These are phyloP conservation scores for Brachyhypopomus gauderio DNA, from an alignment of 2,113 vertebrate species.

Conservation along the genomic window DNA sequence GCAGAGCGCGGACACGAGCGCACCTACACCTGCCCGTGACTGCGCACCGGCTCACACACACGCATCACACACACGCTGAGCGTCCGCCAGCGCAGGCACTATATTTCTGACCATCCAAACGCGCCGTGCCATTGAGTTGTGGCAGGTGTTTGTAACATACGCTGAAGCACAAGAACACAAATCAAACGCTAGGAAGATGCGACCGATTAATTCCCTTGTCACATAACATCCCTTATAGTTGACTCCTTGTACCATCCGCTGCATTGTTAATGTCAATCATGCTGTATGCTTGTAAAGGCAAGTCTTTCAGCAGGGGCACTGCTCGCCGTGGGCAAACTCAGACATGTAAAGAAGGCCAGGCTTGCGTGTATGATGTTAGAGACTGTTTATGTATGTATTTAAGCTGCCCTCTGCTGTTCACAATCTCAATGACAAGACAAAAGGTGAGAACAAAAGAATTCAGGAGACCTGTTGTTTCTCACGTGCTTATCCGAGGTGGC, in stretches of 20 bases:
- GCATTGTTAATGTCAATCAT: conserved; percentile 63
- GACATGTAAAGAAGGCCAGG: conserved; percentile 60
- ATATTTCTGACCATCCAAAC: no score
- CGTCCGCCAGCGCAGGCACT: no score
- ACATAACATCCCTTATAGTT: conserved; percentile 55
- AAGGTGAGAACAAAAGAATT: conserved; percentile 59
- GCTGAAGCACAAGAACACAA: background rate
- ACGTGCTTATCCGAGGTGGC: background rate
- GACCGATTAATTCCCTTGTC: conserved; percentile 51
- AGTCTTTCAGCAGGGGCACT: conserved; percentile 60
- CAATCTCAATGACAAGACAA: conserved; percentile 71
- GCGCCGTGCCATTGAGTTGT: background rate
- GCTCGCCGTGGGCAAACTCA: conserved; percentile 52
- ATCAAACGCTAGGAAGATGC: conserved; percentile 14
- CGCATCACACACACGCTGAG: no score
- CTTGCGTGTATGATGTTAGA: conserved; percentile 59
- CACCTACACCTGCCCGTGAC: conserved; percentile 14
- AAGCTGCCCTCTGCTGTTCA: conserved; percentile 81
- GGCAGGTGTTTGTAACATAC: background rate
- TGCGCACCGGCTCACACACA: background rate
- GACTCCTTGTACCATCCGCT: conserved; percentile 46
- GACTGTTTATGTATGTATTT: conserved; percentile 76
- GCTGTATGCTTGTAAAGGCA: conserved; percentile 55
- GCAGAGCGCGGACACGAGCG: conserved; percentile 55
- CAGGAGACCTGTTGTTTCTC: conserved; percentile 11